Base-by-base conservation (phyloP, 2,888 invertebrate species). In the Teleiodes luculella region DNA sequence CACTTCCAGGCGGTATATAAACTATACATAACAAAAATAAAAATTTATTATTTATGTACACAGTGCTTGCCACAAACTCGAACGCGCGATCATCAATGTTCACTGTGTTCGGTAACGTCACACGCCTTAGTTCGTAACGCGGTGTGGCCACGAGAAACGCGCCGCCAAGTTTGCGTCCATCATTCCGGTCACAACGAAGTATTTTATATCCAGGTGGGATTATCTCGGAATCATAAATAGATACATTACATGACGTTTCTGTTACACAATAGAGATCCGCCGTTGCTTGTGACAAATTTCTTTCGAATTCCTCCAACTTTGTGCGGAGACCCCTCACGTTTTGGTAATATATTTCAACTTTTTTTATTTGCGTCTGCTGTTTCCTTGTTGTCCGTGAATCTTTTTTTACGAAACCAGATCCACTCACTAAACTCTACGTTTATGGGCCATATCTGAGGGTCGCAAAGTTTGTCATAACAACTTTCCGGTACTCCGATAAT, bases 351-450 rank as follows among this genome's bases (percentile, higher is more conserved):
- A 47, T 47, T 18, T 16, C 33, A 24, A 24, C 6, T 4, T 3
- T 24, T 35, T n/a, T n/a, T n/a, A n/a, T n/a, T n/a, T n/a, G n/a
- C n/a, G n/a, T n/a, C n/a, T n/a, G n/a, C n/a, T 35, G 10, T 35
- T 35, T 35, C n/a, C 35, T 35, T 2, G n/a, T n/a, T n/a, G 5
- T 39, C 54, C 41, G 11, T 33, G 53, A 50, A 1, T 54, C 37
- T 56, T n/a, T 24, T 6, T 24, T 6, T 24, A 24, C 63, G 63
- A 67, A 67, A 67, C 60, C 62, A 66, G 6, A 65, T 49, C 65
- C 65, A 64, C 37, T 66, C 64, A 35, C 57, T 47, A 37, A 55
- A 63, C 39, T 66, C 65, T 1, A 57, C 41, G 51, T 66, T 64
- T 6, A 24, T 24, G 3, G 24, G 24, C 24, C 24, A 24, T 6